Percentiles rank a stretch among this genome's conserved stretches.
phyloP scores from a whole-genome alignment of 2,888 invertebrate genomes.

The Seira sanloemensis region DNA sequence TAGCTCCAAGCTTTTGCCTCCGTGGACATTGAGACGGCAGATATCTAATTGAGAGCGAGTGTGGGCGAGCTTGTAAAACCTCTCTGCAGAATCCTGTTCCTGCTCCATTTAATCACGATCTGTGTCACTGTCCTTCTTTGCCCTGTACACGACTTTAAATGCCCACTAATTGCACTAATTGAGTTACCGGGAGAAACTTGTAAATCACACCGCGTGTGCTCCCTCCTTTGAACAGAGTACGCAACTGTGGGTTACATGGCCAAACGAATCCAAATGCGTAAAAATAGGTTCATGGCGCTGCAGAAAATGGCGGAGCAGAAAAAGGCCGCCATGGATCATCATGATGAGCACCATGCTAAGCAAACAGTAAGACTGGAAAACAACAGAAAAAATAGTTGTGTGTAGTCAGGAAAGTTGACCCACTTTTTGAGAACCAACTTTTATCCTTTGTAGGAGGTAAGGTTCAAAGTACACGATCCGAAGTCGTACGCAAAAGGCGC shows the following conservation, averaged over 20 bases:
- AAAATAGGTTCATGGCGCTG: conserved; percentile 92
- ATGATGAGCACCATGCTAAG: conserved; percentile 75
- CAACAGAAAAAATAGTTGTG: too few species aligned
- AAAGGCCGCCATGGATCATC: conserved; percentile 86
- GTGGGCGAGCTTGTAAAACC: too few species aligned
- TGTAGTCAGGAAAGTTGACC: not conserved
- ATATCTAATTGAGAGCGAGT: conserved; percentile 2
- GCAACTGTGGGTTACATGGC: conserved; percentile 99
- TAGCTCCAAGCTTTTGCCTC: conserved; percentile 3
- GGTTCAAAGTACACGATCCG: conserved; percentile 95
- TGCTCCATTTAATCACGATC: too few species aligned
- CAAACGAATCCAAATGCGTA: conserved; percentile 96
- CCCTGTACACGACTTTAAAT: too few species aligned
- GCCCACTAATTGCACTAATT: too few species aligned
- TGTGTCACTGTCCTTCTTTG: too few species aligned
- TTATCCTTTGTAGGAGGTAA: conserved; percentile 86
- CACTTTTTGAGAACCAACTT: not conserved
- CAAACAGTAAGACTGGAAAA: conserved; percentile 73
- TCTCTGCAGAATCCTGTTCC: too few species aligned
- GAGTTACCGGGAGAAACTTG: too few species aligned
- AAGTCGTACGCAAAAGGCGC: conserved; percentile 92
- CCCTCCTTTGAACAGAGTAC: conserved; percentile 83
- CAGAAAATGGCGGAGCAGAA: conserved; percentile 95
- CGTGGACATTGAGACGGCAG: not conserved
- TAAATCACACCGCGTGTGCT: too few species aligned